Evolutionary conservation across 2,888 invertebrate species (phyloP).

Genomic region (Dendrolimus pini): DNA sequence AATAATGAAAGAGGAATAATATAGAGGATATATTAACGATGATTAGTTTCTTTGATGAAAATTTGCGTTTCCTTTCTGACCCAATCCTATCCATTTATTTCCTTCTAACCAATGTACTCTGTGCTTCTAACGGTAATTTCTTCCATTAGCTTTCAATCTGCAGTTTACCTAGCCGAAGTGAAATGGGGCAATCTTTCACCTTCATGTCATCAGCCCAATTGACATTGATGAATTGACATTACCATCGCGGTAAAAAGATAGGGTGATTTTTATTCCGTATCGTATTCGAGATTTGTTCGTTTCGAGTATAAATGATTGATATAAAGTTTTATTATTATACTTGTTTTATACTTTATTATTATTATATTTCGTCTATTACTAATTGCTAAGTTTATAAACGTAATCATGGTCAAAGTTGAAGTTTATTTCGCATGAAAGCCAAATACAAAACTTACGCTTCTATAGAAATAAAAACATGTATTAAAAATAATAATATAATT

Average conservation of each 20-base stretch:
- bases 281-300: neutral
- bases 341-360: too few species aligned
- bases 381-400: too few species aligned
- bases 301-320: too few species aligned
- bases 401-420: too few species aligned
- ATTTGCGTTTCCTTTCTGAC: neutral
- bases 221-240: constrained; percentile 31
- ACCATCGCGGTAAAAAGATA: neutral
- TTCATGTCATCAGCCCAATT: constrained; percentile 24
- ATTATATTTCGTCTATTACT: too few species aligned
- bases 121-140: constrained; percentile 19
- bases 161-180: constrained; percentile 25
- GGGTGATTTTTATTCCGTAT: constrained; percentile 15
- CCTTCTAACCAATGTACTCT: too few species aligned
- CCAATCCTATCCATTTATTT: constrained; percentile 24
- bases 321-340: too few species aligned
- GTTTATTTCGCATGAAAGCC: too few species aligned
- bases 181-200: constrained; percentile 26
- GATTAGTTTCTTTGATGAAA: neutral
- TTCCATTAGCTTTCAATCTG: constrained; percentile 43
- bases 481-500: too few species aligned
- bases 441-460: too few species aligned
- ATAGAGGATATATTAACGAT: neutral
- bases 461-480: too few species aligned
- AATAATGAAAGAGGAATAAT: neutral